Base-by-base conservation (phyloP, 2,113 vertebrate species). In the Nibea coibor region DNA sequence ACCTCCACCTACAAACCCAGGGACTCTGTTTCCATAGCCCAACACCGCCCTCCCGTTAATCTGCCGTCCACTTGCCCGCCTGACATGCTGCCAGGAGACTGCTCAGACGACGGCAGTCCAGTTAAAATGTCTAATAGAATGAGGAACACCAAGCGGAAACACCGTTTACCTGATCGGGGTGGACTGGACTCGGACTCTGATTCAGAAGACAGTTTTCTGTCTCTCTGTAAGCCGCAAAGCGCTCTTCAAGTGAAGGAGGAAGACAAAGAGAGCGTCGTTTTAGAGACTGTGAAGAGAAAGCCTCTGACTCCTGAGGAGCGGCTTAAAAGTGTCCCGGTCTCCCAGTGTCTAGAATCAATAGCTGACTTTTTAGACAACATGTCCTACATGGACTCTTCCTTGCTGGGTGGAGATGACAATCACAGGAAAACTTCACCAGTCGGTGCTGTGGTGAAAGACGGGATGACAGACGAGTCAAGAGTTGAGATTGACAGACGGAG, bases 381-480 rank as follows among this genome's bases (percentile, higher is more conserved):
- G 95, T 99, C 98, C 39, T 96, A 94, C 80, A 80, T 96, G 86
- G 97, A 99, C 88, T 96, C 95, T 15, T 94, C 92, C 54, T 81
- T 97, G 15, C 82, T 76, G 1, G 26, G 7, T 10, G 91, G 92
- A 24, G 88, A 93, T 16, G 90, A 86, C 45, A 22, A 70, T 85
- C 82, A n/a, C 91, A 90, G 65, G 67, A 84, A 63, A 31, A 68
- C 79, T 51, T 91, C 95, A 1, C 24, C 22, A 92, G 91, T 89
- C 63, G 91, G 91, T 39, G 95, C 95, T 3, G 94, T 93, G 75
- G 79, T 97, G 59, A 98, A 96, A 86, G 96, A 96, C 17, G 98
- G 98, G 50, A 96, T 99, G 90, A 97, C 93, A 4, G 97, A 99
- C 79, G 97, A 97, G 56, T 91, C 91, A 47, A 93, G 96, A 85